Conservation (phyloP, 2,797 vertebrate genomes). For the Chaetodon trifasciatus region DNA sequence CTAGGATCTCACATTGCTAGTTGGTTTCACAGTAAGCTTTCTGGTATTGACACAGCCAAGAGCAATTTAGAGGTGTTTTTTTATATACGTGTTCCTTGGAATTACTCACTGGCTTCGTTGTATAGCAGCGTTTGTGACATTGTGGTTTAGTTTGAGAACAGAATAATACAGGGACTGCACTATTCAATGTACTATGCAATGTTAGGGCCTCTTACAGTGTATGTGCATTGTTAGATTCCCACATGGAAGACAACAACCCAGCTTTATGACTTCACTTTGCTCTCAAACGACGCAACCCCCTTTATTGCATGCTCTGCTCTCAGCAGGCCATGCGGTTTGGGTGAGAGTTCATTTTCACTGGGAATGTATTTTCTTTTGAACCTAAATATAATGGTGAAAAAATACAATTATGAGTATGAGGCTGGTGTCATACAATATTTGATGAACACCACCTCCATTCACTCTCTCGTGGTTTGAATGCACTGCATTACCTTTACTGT, state of each 20-base stretch:
- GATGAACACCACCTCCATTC: neutral
- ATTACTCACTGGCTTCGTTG: constrained; percentile 46
- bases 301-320: neutral
- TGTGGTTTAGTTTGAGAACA: constrained; percentile 21
- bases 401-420: neutral
- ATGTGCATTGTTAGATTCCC: constrained; percentile 6
- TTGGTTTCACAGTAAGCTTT: constrained; percentile 13
- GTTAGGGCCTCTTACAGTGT: constrained; percentile 7
- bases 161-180: constrained; percentile 14
- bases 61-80: constrained; percentile 9
- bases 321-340: neutral
- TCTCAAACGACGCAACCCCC: constrained; percentile 6
- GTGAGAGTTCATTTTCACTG: neutral
- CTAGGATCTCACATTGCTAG: constrained; percentile 1
- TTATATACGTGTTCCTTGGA: neutral
- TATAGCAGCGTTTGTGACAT: constrained; percentile 38
- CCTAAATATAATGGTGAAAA: neutral
- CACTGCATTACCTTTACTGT: neutral
- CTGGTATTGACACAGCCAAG: neutral
- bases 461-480: neutral
- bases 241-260: neutral
- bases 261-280: constrained; percentile 13
- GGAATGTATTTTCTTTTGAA: constrained; percentile 4
- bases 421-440: neutral
- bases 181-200: neutral